Evolutionary conservation across 2,113 vertebrate species (phyloP).

Genomic region (Oryzias woworae): DNA sequence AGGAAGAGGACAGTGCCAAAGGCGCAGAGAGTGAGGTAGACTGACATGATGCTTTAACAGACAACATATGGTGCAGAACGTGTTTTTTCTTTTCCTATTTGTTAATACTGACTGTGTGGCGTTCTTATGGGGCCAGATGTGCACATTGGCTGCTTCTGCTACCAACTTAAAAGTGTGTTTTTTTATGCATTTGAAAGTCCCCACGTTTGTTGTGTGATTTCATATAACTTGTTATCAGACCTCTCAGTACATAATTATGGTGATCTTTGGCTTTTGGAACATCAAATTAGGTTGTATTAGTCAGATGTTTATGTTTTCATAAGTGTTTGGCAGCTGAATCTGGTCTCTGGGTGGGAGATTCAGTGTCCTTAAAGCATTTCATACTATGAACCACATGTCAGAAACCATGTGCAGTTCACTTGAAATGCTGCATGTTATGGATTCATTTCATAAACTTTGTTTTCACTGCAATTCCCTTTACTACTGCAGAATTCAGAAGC

Average conservation of each 20-base stretch:
- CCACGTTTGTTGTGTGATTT: not conserved
- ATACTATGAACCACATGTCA: conserved; percentile 55
- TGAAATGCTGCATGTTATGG: conserved; percentile 35
- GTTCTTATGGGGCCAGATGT: conserved; percentile 6
- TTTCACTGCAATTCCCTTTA: conserved; percentile 17
- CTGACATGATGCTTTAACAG: conserved; percentile 49
- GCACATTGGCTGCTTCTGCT: conserved; percentile 6
- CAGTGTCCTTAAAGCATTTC: conserved; percentile 28
- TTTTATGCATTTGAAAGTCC: not conserved
- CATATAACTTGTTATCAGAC: not conserved
- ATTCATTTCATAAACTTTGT: conserved; percentile 36
- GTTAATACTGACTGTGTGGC: conserved; percentile 29
- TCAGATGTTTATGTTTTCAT: conserved; percentile 46
- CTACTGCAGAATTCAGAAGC: conserved; percentile 29
- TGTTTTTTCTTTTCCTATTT: conserved; percentile 30
- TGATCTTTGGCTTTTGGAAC: conserved; percentile 2
- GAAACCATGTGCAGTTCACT: conserved; percentile 33
- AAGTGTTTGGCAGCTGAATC: conserved; percentile 33
- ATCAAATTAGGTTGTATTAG: conserved; percentile 14
- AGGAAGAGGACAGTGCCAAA: conserved; percentile 72
- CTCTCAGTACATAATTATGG: conserved; percentile 6
- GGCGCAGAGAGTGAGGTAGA: conserved; percentile 57
- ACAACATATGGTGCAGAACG: conserved; percentile 45
- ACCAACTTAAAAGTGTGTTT: not conserved
- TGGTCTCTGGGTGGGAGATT: conserved; percentile 31